Conservation (phyloP, 1,140 invertebrate genomes). For the Macrobrachium rosenbergii region DNA sequence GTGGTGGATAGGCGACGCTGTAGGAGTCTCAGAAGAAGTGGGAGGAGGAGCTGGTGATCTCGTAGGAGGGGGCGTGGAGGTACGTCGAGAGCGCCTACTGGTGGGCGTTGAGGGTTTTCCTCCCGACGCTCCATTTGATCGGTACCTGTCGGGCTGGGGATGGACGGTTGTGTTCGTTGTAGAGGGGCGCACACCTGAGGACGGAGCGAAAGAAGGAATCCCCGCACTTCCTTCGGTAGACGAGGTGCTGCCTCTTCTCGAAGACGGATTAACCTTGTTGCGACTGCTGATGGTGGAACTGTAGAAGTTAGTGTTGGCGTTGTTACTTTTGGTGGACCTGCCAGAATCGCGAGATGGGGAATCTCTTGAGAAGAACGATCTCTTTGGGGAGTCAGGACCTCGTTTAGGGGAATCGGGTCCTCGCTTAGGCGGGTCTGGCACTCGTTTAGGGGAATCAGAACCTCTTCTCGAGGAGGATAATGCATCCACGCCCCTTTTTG, state of each 20-base stretch:
- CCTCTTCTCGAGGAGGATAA: too few relatives aligned
- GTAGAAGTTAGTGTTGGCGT: slow-evolving; percentile 23
- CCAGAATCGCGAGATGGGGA: neutral
- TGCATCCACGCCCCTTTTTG: too few relatives aligned
- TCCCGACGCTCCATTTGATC: neutral
- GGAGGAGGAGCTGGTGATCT: neutral
- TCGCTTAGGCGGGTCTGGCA: too few relatives aligned
- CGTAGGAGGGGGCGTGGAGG: slow-evolving; percentile 12
- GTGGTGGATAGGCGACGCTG: slow-evolving; percentile 62
- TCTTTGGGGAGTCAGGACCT: neutral
- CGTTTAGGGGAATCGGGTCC: too few relatives aligned
- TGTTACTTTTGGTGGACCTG: neutral
- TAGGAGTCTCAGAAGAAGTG: slow-evolving; percentile 18
- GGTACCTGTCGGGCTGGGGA: slow-evolving; percentile 36
- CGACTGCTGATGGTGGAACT: slow-evolving; percentile 44
- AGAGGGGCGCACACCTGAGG: neutral
- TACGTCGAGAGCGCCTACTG: neutral
- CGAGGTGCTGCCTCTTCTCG: slow-evolving; percentile 39
- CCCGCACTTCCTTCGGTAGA: slow-evolving; percentile 11
- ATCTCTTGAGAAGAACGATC: neutral
- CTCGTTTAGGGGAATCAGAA: too few relatives aligned
- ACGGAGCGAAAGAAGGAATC: neutral
- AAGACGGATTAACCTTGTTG: slow-evolving; percentile 14
- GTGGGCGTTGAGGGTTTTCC: slow-evolving; percentile 3
- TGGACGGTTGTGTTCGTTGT: slow-evolving; percentile 14